Evolutionary conservation across 2,113 vertebrate genomes (phyloP).

Genomic region (Ochotona curzoniae): DNA sequence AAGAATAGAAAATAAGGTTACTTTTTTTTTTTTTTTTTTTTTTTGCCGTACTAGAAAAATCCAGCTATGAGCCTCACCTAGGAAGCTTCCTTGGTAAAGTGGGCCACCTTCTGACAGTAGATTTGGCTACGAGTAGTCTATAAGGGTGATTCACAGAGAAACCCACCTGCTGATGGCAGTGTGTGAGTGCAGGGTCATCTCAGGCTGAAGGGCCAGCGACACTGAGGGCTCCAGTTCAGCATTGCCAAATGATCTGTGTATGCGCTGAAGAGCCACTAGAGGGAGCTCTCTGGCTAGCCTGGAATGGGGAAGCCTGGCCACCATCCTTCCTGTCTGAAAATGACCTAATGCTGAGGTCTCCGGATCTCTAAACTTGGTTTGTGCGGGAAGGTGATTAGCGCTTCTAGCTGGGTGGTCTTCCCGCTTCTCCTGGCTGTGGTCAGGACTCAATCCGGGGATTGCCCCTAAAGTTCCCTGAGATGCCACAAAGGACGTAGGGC

Average conservation of each 20-base stretch:
- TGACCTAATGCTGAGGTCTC: not conserved
- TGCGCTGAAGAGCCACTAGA: constrained; percentile 61
- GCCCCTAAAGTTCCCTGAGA: not conserved
- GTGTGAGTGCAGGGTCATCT: fast-evolving
- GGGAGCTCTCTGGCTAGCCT: constrained; percentile 54
- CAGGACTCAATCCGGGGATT: not conserved
- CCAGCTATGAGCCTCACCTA: not conserved
- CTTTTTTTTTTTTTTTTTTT: not conserved
- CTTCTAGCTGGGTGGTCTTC: not conserved
- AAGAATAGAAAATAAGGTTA: not conserved
- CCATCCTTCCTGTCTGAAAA: not conserved
- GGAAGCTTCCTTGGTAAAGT: not conserved
- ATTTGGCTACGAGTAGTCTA: not conserved
- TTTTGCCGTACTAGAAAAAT: not conserved
- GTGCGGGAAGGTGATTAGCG: not conserved
- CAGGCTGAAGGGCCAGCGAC: not conserved
- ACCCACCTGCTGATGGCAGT: not conserved
- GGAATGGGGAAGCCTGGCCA: fast-evolving
- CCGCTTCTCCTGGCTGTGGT: not conserved
- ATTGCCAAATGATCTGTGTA: not conserved
- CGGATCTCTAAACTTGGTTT: not conserved
- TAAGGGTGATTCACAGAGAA: not conserved
- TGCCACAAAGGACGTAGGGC: too few species aligned
- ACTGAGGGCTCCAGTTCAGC: not conserved
- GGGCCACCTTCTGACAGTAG: not conserved